Base-by-base conservation (phyloP, 1,140 invertebrate genomes). In the Pectinophora gossypiella region DNA sequence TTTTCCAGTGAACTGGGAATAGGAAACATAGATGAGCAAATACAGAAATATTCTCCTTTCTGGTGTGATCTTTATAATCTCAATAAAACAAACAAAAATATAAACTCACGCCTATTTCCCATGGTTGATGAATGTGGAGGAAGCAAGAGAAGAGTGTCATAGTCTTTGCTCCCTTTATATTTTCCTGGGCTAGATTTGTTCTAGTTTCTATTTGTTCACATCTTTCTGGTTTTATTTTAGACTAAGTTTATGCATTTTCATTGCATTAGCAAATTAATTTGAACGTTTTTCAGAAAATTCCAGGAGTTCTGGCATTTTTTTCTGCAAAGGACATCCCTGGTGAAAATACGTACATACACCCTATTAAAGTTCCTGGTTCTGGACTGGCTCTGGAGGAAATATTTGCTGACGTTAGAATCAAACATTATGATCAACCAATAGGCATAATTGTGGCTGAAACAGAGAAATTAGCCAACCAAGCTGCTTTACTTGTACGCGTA, bases 301-400 rank as follows among this genome's bases (percentile, higher is more conserved):
- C 90, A 22, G 95, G 94, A 18, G 93, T 96, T 4, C 64, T 94
- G 1, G 91, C 90, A 1, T 94, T 95, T 62, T 91, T 91, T 57
- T 89, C 90, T 12, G 92, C 91, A 1, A 91, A 91, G 61, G 94
- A 96, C 75, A 89, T 96, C 20, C 93, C 94, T 0, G 94, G 94
- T 4, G 70, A 81, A 40, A 95, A 95, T 70, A 70, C 81, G 1
- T 92, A 89, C 44, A 85, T 76, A 10, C 59, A 76, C 1, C 57
- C 45, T 0, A 20, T 61, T 0, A 48, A n/a, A n/a, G n/a, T 49
- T 53, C 20, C 55, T 3, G 9, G 9, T 32, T 32, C 9, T 9
- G n/a, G 27, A 10, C 21, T 82, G 9, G 48, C 54, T 0, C 75
- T 86, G 51, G 88, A 90, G 76, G 89, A 90, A 70, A 68, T 91